Conservation (phyloP, 2,888 invertebrate genomes). For the Ophion slaviceki region DNA sequence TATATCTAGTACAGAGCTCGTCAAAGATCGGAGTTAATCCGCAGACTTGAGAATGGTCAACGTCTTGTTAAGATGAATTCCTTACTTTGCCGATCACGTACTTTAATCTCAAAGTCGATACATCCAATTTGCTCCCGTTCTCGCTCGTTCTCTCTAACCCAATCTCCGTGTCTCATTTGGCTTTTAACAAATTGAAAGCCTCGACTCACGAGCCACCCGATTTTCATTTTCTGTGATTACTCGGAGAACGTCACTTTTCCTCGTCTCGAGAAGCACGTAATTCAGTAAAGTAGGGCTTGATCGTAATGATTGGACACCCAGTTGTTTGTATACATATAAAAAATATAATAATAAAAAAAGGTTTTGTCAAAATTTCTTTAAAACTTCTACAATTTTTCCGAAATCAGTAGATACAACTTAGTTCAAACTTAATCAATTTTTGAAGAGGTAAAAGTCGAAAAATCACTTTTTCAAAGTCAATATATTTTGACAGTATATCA, state of each 20-base stretch:
- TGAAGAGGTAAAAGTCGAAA: too few relatives aligned
- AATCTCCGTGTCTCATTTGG: not conserved
- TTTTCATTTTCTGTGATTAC: slow-evolving; percentile 41
- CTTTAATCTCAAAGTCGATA: slow-evolving; percentile 19
- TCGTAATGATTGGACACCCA: not conserved
- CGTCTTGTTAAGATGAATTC: slow-evolving; percentile 43
- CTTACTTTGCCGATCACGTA: slow-evolving; percentile 35
- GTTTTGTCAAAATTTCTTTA: too few relatives aligned
- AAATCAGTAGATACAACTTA: too few relatives aligned
- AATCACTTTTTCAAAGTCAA: too few relatives aligned
- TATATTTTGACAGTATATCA: too few relatives aligned
- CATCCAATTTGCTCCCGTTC: slow-evolving; percentile 2
- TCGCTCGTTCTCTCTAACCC: not conserved
- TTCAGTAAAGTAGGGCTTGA: slow-evolving; percentile 6
- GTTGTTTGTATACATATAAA: not conserved
- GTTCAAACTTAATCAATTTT: too few relatives aligned
- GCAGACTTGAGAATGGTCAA: slow-evolving; percentile 20
- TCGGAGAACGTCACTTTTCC: slow-evolving; percentile 2
- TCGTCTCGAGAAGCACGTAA: not conserved
- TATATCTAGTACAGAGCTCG: not conserved
- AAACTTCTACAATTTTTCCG: too few relatives aligned
- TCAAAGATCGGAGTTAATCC: slow-evolving; percentile 15
- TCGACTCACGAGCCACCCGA: slow-evolving; percentile 28
- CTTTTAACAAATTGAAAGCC: slow-evolving; percentile 29
- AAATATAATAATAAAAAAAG: too few relatives aligned